Percentiles rank a stretch among this genome's conserved stretches.
phyloP scores from a whole-genome alignment of 92 coral and sea anemone genomes.

The Heliopora coerulea region DNA sequence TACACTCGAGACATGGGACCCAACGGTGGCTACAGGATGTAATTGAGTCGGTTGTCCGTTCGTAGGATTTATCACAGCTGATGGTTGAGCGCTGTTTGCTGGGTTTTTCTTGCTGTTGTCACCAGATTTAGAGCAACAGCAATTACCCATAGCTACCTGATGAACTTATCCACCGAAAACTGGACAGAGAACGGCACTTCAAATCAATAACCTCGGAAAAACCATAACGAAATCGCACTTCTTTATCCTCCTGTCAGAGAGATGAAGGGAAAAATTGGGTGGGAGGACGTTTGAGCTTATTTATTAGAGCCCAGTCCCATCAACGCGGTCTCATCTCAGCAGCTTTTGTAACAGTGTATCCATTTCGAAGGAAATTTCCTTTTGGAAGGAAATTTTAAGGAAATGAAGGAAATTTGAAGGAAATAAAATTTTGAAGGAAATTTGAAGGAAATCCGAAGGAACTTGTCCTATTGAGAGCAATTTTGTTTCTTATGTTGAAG shows the following conservation, averaged over 20 bases:
- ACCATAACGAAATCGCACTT: conserved; percentile 25
- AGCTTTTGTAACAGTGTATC: no score
- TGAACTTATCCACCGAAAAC: background rate
- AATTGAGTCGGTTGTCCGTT: conserved; percentile 38
- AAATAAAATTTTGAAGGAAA: no score
- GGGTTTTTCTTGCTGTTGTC: conserved; percentile 5
- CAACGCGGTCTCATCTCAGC: no score
- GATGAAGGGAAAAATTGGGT: background rate
- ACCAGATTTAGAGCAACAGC: conserved; percentile 40
- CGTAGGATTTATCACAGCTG: conserved; percentile 15
- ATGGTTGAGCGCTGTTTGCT: conserved; percentile 7
- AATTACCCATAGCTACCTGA: conserved; percentile 42
- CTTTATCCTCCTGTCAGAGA: background rate
- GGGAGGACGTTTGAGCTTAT: background rate
- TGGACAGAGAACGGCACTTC: background rate
- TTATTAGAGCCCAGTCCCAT: background rate
- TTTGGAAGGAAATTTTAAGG: no score
- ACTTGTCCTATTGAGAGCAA: no score
- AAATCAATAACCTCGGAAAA: conserved; percentile 2
- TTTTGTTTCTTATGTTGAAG: no score
- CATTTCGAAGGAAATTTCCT: no score
- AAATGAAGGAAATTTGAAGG: no score
- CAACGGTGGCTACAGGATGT: background rate
- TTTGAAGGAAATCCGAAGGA: no score
- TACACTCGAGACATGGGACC: background rate